Evolutionary conservation across 92 coral and sea anemone genomes (phyloP), one percentile per base, ranked within the genome.

Genomic region (Palythoa grandiflora): DNA sequence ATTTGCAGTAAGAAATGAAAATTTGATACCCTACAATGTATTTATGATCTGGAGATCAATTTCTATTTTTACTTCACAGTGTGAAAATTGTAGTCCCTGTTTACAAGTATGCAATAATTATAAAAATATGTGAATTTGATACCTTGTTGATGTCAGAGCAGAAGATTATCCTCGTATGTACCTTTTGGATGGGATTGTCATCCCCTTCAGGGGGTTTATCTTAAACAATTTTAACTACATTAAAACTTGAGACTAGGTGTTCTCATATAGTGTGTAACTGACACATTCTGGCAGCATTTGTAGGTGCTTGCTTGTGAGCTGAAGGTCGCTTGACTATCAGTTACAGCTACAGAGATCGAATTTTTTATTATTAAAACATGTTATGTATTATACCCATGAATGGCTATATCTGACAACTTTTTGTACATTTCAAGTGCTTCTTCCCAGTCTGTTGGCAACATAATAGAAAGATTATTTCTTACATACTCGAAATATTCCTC

Each of bases 401-500:
- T 48, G 63, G 87, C 87, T 68, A 71, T 75, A 84, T 84, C 77
- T 51, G 68, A 60, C 51, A 84, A 5, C 71, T 71, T 84, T 38
- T 17, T 84, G 52, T 52, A 71, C 65, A 50, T 47, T 84, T 84
- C 66, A 68, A 71, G 88, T 70, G 86, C 86, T 66, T 81, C 86
- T 52, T 71, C 78, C 79, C 78, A 84, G 79, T 70, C 70, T 28
- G 50, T 75, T 52, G 79, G 79, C n/a, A 84, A 71, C 75, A 59
- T 54, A 21, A 84, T 14, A 17, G 78, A 70, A 84, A 51, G 88
- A 61, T 12, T 81, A 13, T 16, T 19, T 83, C 87, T 57, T 51
- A 59, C 87, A 83, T 66, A 68, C 38, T 83, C 76, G 51, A 83
- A 83, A 68, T 83, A 83, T 68, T 47, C 87, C 65, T 83, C 61